phyloP scores from a whole-genome alignment of 2,888 invertebrate genomes.

The Pyrrhosoma nymphula region DNA sequence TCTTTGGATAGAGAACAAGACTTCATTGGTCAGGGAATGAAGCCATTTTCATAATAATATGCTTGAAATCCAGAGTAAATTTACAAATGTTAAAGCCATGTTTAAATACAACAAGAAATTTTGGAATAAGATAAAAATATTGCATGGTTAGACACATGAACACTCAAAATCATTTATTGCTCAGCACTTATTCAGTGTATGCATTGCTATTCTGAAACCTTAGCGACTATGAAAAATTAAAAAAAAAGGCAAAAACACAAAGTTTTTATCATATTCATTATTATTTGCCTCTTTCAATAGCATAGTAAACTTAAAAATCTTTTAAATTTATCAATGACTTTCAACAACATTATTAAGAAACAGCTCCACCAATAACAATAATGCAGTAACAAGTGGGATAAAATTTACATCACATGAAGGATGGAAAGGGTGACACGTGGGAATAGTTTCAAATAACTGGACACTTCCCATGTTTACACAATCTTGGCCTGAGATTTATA shows the following conservation, averaged over 20 bases:
- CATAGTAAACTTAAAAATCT: not conserved
- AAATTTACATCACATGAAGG: conserved; percentile 64
- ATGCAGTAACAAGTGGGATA: conserved; percentile 62
- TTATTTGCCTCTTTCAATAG: not conserved
- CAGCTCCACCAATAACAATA: conserved; percentile 63
- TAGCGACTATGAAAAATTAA: not conserved
- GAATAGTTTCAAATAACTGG: conserved; percentile 50
- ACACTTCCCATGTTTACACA: conserved; percentile 48
- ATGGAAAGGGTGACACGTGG: conserved; percentile 57
- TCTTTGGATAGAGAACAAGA: conserved; percentile 49
- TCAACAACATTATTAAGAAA: conserved; percentile 64
- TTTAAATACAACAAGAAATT: not conserved
- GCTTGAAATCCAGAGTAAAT: conserved; percentile 8
- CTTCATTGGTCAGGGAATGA: conserved; percentile 61
- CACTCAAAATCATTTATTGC: not conserved
- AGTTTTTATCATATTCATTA: not conserved
- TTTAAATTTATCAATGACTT: conserved; percentile 21
- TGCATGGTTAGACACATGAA: not conserved
- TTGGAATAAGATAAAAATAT: not conserved
- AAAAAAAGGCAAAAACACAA: not conserved
- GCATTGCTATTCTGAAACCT: not conserved
- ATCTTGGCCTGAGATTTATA: conserved; percentile 28
- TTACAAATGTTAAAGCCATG: not conserved
- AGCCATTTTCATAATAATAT: conserved; percentile 26
- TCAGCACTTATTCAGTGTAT: not conserved